phyloP scores from a whole-genome alignment of 2,797 vertebrate species.

The Heterohyrax brucei region DNA sequence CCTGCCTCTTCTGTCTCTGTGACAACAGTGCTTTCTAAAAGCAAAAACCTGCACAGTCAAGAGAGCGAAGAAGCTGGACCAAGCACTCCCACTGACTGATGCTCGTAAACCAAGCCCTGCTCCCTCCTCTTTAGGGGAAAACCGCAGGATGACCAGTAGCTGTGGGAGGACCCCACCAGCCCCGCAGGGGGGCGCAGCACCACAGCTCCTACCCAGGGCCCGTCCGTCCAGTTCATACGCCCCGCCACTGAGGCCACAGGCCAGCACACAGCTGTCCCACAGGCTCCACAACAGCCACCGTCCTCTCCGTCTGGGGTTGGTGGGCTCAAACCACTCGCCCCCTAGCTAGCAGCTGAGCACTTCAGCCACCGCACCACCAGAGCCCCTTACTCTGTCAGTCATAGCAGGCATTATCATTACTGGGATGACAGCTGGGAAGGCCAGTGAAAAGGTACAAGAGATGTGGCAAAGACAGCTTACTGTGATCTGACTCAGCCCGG shows the following conservation, averaged over 20 bases:
- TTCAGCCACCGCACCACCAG: background rate
- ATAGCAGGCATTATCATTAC: background rate
- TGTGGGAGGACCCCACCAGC: too few species aligned
- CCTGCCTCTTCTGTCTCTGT: background rate
- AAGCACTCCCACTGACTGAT: constrained; percentile 16
- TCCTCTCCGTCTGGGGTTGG: background rate
- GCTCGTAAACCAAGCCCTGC: constrained; percentile 24
- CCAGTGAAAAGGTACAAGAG: constrained; percentile 69
- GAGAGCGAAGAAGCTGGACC: background rate
- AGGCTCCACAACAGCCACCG: background rate
- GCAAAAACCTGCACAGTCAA: background rate
- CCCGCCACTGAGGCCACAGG: too few species aligned
- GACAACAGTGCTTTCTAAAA: constrained; percentile 13
- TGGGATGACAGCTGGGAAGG: background rate
- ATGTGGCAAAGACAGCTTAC: constrained; percentile 91
- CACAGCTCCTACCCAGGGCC: too few species aligned
- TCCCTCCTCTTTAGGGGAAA: constrained; percentile 48
- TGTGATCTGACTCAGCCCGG: constrained; percentile 99
- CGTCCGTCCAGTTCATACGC: too few species aligned
- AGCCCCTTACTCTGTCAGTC: background rate
- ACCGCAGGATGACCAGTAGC: too few species aligned
- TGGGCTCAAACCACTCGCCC: background rate
- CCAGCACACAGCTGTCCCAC: background rate
- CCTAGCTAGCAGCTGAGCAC: background rate
- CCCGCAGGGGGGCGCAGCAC: too few species aligned